Evolutionary conservation across 2,113 vertebrate species (phyloP), one percentile per base, ranked within the genome.

Genomic region (Cyprinus carpio): DNA sequence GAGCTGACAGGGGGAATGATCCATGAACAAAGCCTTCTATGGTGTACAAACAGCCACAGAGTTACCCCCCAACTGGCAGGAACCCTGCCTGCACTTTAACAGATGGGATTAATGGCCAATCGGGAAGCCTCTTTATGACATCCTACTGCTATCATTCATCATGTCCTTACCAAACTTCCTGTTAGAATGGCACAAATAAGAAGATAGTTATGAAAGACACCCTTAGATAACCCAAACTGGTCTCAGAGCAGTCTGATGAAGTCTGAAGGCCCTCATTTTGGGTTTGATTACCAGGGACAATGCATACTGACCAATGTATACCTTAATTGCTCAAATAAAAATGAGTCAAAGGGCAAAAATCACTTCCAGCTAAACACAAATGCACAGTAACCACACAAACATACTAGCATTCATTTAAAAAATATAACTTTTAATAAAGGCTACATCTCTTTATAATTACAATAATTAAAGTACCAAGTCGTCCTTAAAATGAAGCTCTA

Each of bases 381-480:
- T 12, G 46, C 60, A 82, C 49, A 82, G 65, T 81, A 90, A 91
- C 64, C 71, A 92, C 46, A 75, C 86, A 90, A 91, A 89, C 85
- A 76, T 85, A 78, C 76, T 84, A 83, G 84, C 78, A 83, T 88
- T 94, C 92, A 95, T 96, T 96, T 99, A 96, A 99, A 99, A 99
- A 99, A 99, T 99, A 99, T 97, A 99, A 97, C 96, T 98, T 99
- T 99, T 99, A 99, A 94, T 99, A 99, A 98, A 99, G 97, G 97
- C 97, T 98, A 98, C 97, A 97, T 98, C 97, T 99, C 96, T 99
- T 98, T 96, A 94, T 95, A 95, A 98, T 99, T 98, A 98, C 97
- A 99, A 98, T 94, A 95, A 94, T 94, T 95, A 95, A 94, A 92
- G 94, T 95, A 95, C 94, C 93, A 91, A 93, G 93, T 92, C 92